Evolutionary conservation across 2,113 vertebrate species (phyloP), one percentile per base, ranked within the genome.

Genomic region (Chamaea fasciata): DNA sequence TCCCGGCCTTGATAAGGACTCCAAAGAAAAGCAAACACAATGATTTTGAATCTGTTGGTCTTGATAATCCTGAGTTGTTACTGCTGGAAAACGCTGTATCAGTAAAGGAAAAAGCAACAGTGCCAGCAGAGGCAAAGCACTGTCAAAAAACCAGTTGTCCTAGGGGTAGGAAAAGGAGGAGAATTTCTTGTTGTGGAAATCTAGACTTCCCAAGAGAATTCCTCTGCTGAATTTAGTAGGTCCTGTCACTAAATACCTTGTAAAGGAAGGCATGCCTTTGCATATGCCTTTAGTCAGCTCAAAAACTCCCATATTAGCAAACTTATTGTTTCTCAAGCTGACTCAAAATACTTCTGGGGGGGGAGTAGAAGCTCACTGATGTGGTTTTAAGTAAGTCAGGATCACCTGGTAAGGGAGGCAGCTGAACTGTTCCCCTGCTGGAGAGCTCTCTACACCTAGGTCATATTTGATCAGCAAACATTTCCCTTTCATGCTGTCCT

Each of bases 131-230:
- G 26, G 23, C n/a, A 41, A 65, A 33, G 23, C 37, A 83, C 44
- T 31, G 20, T 53, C 49, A 63, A 67, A 67, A 87, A 73, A 14
- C 8, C 30, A 9, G 15, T 53, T 68, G n/a, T 74, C 24, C 42
- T 47, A n/a, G 42, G 63, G 44, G 39, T 88, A 46, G 53, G 67
- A 87, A 63, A 59, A 53, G 31, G 28, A 77, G 60, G 3, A 47
- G 10, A 67, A 80, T 90, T 91, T 87, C 81, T 52, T 89, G 31
- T 46, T 90, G 70, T 92, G 55, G 71, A 96, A 96, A 95, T 84
- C 41, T 65, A 87, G 68, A 67, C 86, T 74, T 94, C 82, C 92
- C 11, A 7, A 82, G 49, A 89, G n/a, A 75, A 62, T 64, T 79
- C 13, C 37, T 83, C n/a, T 79, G 65, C 35, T 87, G 73, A 79